These are phyloP conservation scores for Physella acuta DNA, from an alignment of 1,140 invertebrate species.

Conservation along the genomic window DNA sequence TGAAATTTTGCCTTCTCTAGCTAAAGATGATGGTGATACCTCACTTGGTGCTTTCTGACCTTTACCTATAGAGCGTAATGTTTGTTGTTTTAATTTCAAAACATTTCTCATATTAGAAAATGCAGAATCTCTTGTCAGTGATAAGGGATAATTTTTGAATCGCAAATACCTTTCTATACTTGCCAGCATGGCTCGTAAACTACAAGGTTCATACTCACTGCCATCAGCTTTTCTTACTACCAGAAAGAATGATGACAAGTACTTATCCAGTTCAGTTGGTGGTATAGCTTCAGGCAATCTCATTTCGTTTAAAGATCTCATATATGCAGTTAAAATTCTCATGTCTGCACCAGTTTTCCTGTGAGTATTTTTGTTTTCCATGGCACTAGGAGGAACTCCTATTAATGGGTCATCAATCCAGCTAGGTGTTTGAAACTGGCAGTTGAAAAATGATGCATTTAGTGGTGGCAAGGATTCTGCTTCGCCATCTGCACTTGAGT, in stretches of 20 bases:
- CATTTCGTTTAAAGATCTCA: constrained; percentile 46
- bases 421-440: constrained; percentile 22
- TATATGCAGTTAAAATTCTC: constrained; percentile 44
- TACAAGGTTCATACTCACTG: constrained; percentile 50
- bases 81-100: constrained; percentile 47
- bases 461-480: constrained; percentile 15
- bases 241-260: constrained; percentile 48
- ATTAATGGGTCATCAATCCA: constrained; percentile 25
- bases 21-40: constrained; percentile 36
- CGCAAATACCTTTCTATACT: constrained; percentile 49
- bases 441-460: constrained; percentile 22
- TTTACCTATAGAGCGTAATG: constrained; percentile 43
- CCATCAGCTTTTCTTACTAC: constrained; percentile 50
- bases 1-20: constrained; percentile 40
- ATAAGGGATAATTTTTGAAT: constrained; percentile 44
- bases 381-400: constrained; percentile 23
- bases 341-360: constrained; percentile 53
- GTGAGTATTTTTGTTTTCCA: constrained; percentile 52
- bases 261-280: constrained; percentile 46
- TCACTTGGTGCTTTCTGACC: constrained; percentile 39
- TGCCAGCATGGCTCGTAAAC: constrained; percentile 47
- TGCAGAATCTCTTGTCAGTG: constrained; percentile 44
- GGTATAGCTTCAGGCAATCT: constrained; percentile 43
- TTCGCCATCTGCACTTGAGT: constrained; percentile 1
- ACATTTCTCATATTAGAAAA: constrained; percentile 48